Evolutionary conservation across 2,888 invertebrate species (phyloP), one percentile per base, ranked within the genome.

Genomic region (Rhopalosiphum nymphaeae): DNA sequence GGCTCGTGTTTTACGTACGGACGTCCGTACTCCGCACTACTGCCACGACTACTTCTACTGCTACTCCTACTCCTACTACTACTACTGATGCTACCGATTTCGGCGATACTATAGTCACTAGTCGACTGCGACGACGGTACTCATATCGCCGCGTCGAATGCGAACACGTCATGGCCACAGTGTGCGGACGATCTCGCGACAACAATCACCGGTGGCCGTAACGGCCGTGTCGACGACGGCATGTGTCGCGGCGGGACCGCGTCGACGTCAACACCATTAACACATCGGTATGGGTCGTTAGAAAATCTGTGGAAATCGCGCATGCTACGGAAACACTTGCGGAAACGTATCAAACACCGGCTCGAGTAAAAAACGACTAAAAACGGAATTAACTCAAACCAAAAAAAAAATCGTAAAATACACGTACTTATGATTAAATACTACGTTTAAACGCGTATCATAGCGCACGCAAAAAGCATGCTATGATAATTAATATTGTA

Each of bases 131-230:
- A 88, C 57, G 42, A 5, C 61, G 88, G 13, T 57, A 49, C 46
- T 78, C 88, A 46, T 87, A 61, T 84, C 44, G 89, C 53, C 94
- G 95, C 94, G 94, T 92, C 90, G 78, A 49, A 87, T 92, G 95
- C 89, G 93, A 78, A 93, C 61, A 87, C 91, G 78, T 78, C 78
- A 91, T 92, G 94, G 78, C 42, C 46, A 67, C 49, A 90, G 89
- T 46, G 90, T 93, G 93, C 95, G 94, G 94, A 94, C 94, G 94
- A 95, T 94, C 89, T 78, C 36, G 61, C 94, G 91, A 91, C 94
- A 53, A 94, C 94, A 78, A 90, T 88, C 92, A 93, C 89, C 94
- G 91, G 91, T 87, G 92, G 42, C 94, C 56, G 90, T 46, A 29
- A 42, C 13, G 49, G 91, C 92, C 78, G 89, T 13, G 78, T 94